Conservation (phyloP, 1,140 invertebrate genomes). For the Drosophila trapezifrons region DNA sequence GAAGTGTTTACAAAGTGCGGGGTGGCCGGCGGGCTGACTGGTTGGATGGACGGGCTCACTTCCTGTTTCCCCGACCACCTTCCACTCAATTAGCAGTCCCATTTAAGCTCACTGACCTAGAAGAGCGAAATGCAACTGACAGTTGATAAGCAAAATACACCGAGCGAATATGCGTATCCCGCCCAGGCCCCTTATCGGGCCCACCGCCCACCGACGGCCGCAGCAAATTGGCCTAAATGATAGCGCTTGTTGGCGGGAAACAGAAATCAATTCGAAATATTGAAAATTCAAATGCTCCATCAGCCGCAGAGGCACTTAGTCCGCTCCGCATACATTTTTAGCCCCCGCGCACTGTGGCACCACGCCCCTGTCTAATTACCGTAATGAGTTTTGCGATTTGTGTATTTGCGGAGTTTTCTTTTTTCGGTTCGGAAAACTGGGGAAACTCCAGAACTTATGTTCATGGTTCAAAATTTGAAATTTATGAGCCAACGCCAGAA, state of each 20-base stretch:
- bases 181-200: neutral
- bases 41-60: constrained; percentile 1
- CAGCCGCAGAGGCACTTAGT: constrained; percentile 44
- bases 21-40: constrained; percentile 9
- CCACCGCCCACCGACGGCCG: constrained; percentile 4
- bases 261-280: constrained; percentile 68
- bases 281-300: constrained; percentile 50
- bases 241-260: constrained; percentile 34
- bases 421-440: constrained; percentile 30
- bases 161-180: neutral
- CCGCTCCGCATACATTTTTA: constrained; percentile 51
- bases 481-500: constrained; percentile 64
- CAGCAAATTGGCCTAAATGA: constrained; percentile 66
- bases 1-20: constrained; percentile 55
- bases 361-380: constrained; percentile 58
- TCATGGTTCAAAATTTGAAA: constrained; percentile 66
- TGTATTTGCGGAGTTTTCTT: constrained; percentile 47
- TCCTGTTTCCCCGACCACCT: constrained; percentile 27
- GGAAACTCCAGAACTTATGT: constrained; percentile 66
- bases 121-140: constrained; percentile 57
- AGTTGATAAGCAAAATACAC: constrained; percentile 52
- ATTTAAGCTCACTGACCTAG: constrained; percentile 53
- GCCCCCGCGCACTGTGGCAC: constrained; percentile 13
- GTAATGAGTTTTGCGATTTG: constrained; percentile 77
- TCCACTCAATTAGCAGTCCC: constrained; percentile 55